These are phyloP conservation scores for Alviniconcha marisindica DNA, from an alignment of 1,140 invertebrate genomes.

Conservation along the genomic window DNA sequence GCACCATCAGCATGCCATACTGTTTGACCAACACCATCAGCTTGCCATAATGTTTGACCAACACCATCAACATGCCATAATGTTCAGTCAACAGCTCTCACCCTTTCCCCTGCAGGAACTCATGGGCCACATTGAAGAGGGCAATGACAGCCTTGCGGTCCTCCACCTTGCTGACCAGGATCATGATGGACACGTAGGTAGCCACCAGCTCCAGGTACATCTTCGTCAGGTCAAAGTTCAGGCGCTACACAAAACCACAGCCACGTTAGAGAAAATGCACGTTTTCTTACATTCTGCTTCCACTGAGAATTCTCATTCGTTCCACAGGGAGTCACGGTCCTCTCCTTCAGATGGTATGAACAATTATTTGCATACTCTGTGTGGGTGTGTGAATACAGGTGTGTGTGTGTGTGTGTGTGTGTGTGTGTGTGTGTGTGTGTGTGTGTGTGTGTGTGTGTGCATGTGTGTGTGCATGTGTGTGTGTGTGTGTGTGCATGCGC, in stretches of 20 bases:
- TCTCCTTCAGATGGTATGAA: too few species aligned
- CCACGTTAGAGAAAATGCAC: too few species aligned
- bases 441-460: background rate
- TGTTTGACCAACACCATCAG: too few species aligned
- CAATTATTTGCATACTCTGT: too few species aligned
- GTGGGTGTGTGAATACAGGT: background rate
- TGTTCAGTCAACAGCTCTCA: conserved; percentile 54
- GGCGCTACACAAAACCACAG: conserved; percentile 79
- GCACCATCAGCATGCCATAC: too few species aligned
- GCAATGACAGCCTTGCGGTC: conserved; percentile 98
- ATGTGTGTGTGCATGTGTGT: background rate
- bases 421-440: background rate
- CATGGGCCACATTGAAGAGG: conserved; percentile 97
- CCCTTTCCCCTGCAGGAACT: conserved; percentile 93
- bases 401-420: background rate
- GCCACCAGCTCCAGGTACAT: conserved; percentile 96
- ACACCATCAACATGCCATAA: too few species aligned
- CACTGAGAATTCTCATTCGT: too few species aligned
- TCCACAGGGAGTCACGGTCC: too few species aligned
- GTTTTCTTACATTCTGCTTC: too few species aligned
- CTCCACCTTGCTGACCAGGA: conserved; percentile 96
- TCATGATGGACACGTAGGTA: conserved; percentile 97
- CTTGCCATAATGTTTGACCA: too few species aligned
- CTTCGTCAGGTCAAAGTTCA: conserved; percentile 98
- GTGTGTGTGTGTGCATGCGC: background rate